phyloP scores from a whole-genome alignment of 2,113 vertebrate genomes.

The Chauna torquata region DNA sequence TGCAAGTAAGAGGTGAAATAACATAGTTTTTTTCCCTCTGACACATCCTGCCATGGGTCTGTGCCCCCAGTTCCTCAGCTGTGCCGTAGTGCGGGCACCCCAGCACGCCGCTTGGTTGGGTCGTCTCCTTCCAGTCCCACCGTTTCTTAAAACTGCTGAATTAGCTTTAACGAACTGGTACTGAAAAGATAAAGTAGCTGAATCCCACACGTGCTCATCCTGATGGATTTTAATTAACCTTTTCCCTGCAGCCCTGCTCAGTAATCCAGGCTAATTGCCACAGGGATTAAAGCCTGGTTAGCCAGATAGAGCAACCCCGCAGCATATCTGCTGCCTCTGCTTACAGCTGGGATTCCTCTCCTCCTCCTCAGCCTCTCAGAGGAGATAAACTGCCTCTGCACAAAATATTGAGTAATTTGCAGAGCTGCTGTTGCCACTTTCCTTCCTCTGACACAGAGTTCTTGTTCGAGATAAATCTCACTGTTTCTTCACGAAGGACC shows the following conservation, averaged over 20 bases:
- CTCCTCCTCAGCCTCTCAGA: conserved; percentile 32
- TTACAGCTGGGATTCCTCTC: conserved; percentile 56
- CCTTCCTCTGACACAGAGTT: not conserved
- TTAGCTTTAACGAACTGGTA: conserved; percentile 6
- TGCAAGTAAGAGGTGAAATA: rapidly evolving
- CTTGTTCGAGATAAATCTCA: not conserved
- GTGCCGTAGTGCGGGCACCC: rapidly evolving
- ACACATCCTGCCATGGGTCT: rapidly evolving
- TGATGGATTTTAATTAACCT: conserved; percentile 39
- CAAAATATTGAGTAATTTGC: not conserved
- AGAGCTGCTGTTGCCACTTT: conserved; percentile 38
- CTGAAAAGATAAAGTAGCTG: conserved; percentile 10
- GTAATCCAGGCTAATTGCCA: conserved; percentile 43
- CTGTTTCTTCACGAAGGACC: not conserved
- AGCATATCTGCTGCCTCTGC: not conserved
- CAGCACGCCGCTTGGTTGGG: not conserved
- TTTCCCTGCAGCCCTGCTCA: conserved; percentile 9
- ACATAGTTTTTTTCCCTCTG: not conserved
- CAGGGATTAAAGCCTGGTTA: conserved; percentile 16
- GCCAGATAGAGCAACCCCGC: not conserved
- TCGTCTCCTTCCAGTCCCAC: not conserved
- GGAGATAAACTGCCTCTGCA: conserved; percentile 31
- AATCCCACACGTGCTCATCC: conserved; percentile 39
- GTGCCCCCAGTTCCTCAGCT: not conserved
- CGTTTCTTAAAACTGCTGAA: not conserved